Conservation (phyloP, 2,113 vertebrate species). For the Ivindomyrus marchei region DNA sequence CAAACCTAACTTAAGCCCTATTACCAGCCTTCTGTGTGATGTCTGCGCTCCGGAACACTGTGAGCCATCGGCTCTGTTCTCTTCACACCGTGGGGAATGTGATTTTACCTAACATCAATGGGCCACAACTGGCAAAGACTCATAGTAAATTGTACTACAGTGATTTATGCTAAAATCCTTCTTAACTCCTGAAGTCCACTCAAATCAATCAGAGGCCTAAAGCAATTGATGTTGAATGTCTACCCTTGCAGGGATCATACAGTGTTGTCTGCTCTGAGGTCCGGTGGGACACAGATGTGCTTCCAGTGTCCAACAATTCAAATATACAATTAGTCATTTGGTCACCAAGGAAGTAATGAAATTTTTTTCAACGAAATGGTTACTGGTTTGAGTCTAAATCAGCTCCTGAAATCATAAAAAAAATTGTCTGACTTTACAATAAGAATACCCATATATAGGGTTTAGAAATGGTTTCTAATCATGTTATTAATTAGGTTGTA, state of each 20-base stretch:
- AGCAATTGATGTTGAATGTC: not conserved
- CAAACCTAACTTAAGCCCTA: not conserved
- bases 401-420: not conserved
- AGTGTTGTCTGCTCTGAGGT: not conserved
- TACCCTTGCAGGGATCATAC: not conserved
- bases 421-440: not conserved
- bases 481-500: not conserved
- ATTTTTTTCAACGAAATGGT: not conserved
- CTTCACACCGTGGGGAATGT: not conserved
- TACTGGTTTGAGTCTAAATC: not conserved
- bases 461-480: not conserved
- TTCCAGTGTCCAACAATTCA: not conserved
- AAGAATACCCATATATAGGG: not conserved
- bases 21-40: not conserved
- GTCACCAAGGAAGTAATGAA: not conserved
- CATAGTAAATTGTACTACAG: not conserved
- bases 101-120: not conserved
- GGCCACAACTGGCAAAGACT: not conserved
- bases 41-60: not conserved
- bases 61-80: not conserved
- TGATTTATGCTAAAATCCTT: not conserved
- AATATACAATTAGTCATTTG: not conserved
- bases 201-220: not conserved
- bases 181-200: not conserved
- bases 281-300: not conserved